phyloP scores from a whole-genome alignment of 2,113 vertebrate species.

The Platichthys flesus region DNA sequence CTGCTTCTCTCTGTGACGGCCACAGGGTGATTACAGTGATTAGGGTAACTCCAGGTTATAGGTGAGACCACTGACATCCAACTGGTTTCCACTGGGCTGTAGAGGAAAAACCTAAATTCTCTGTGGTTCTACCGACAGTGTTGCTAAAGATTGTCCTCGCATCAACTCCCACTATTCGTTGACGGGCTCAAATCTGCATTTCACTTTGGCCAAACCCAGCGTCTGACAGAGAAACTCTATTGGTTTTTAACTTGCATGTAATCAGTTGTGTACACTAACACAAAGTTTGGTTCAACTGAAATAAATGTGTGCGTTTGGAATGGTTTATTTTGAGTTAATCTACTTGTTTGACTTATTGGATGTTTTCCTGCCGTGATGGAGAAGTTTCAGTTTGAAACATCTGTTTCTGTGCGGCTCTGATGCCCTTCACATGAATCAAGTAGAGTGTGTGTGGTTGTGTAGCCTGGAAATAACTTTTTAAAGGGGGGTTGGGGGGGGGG shows the following conservation, averaged over 20 bases:
- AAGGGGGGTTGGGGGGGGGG: no score
- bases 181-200: neutral
- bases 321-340: neutral
- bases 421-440: neutral
- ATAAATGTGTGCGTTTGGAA: neutral
- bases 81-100: no score
- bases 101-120: no score
- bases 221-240: neutral
- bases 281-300: neutral
- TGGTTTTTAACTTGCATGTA: neutral
- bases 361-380: no score
- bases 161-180: neutral
- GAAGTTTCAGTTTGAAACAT: neutral
- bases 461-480: no score
- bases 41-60: no score
- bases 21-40: no score
- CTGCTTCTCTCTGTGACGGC: no score
- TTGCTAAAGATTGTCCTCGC: neutral
- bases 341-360: neutral
- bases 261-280: no score
- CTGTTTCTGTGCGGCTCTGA: neutral
- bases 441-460: neutral
- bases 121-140: neutral
- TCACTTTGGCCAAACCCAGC: neutral
- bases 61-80: no score